Evolutionary conservation across 2,113 vertebrate species (phyloP).

Genomic region (Onychostruthus taczanowskii): DNA sequence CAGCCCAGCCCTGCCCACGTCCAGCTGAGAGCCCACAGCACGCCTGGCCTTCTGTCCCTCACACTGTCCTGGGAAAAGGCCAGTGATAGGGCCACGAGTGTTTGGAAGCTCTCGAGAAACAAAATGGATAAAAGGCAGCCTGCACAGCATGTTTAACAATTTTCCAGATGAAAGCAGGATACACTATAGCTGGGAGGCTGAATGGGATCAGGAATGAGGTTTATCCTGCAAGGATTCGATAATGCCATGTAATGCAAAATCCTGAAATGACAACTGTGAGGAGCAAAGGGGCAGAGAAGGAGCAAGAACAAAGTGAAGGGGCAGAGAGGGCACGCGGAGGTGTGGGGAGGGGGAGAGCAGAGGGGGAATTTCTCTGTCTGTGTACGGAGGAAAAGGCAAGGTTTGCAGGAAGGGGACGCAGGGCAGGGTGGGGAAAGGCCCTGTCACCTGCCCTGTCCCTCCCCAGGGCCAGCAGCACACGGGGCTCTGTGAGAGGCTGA

Average conservation of each 20-base stretch:
- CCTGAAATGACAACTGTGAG: neutral
- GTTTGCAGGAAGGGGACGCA: neutral
- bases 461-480: neutral
- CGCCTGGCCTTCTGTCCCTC: rapidly evolving
- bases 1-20: no score
- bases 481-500: neutral
- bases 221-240: neutral
- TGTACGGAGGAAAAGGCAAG: neutral
- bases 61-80: neutral
- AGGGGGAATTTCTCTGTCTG: neutral
- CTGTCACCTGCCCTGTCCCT: neutral
- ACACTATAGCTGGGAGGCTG: neutral
- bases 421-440: neutral
- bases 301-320: neutral
- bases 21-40: neutral
- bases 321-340: neutral
- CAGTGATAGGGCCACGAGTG: neutral
- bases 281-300: neutral
- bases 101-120: neutral
- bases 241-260: neutral
- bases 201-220: neutral
- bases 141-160: neutral
- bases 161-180: neutral
- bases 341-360: neutral
- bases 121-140: neutral